A percentile compares a stretch with the other conserved stretches of the same genome.
phyloP scores from a whole-genome alignment of 2,113 vertebrate genomes.

The Speoplatyrhinus poulsoni region DNA sequence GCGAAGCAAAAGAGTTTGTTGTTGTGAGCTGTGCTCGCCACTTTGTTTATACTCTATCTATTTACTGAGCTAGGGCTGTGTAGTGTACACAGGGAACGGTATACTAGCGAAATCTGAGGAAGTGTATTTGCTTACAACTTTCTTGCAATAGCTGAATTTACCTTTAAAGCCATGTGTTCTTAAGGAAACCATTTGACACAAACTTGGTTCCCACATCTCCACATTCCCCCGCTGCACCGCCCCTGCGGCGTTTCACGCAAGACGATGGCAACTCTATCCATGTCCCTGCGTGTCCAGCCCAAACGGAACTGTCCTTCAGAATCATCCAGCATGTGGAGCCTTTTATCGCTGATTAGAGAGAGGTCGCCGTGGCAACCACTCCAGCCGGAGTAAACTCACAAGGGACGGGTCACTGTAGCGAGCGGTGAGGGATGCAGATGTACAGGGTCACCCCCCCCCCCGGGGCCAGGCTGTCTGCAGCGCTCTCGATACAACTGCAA shows the following conservation, averaged over 20 bases:
- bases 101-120: no score
- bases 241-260: constrained; percentile 8
- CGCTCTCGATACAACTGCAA: neutral
- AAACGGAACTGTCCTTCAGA: neutral
- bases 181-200: no score
- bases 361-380: constrained; percentile 8
- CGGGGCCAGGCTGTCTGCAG: neutral
- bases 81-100: no score
- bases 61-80: no score
- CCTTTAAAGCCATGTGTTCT: no score
- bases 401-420: constrained; percentile 12
- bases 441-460: neutral
- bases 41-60: no score
- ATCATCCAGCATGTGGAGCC: neutral
- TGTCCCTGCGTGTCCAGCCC: neutral
- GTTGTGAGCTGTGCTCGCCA: no score
- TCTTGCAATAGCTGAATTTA: no score
- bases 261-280: neutral
- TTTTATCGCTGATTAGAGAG: constrained; percentile 5
- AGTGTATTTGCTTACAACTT: no score
- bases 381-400: constrained; percentile 20
- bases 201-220: neutral
- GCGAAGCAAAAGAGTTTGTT: no score
- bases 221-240: neutral
- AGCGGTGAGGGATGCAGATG: neutral